Evolutionary conservation across 2,888 invertebrate species (phyloP), one percentile per base, ranked within the genome.

Genomic region (Erebia ligea): DNA sequence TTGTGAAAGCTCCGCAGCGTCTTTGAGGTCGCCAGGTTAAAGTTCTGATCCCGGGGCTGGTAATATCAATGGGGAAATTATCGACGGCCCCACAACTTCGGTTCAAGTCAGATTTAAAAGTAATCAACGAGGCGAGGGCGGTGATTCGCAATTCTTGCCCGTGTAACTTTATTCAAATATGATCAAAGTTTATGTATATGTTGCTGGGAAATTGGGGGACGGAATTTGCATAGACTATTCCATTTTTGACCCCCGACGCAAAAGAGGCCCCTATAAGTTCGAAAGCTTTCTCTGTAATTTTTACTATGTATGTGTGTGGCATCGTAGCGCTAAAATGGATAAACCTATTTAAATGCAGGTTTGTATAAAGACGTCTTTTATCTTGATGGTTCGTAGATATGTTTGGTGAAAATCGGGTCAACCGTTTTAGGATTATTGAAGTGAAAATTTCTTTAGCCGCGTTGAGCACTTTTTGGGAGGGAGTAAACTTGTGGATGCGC

Each of bases 121-220:
- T 80, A 82, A 83, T 82, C 81, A 81, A 82, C 78, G 80, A 81
- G 80, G 79, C 80, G 79, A 76, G 76, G 78, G n/a, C 67, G 64
- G 42, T 69, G 67, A 69, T 69, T 71, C 34, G 71, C 69, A 25
- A 68, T 34, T 68, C 73, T 73, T 61, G 67, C 61, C 64, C 45
- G 42, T n/a, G 59, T 50, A 67, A 67, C 67, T 67, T 67, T 67
- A 67, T 67, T 67, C 67, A 67, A 67, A 67, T 67, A 67, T 67
- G 57, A 67, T 57, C 65, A 17, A 70, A 70, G 42, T 70, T 73
- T 58, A 67, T 67, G 67, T 67, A 48, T 67, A 58, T 58, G 67
- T 67, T 67, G 67, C 48, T 15, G 58, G 45, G 54, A 45, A 67
- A 67, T 67, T 67, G 67, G 67, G 67, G 45, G 25, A 34, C 45